phyloP scores from a whole-genome alignment of 2,888 invertebrate species.

The Endomychus coccineus region DNA sequence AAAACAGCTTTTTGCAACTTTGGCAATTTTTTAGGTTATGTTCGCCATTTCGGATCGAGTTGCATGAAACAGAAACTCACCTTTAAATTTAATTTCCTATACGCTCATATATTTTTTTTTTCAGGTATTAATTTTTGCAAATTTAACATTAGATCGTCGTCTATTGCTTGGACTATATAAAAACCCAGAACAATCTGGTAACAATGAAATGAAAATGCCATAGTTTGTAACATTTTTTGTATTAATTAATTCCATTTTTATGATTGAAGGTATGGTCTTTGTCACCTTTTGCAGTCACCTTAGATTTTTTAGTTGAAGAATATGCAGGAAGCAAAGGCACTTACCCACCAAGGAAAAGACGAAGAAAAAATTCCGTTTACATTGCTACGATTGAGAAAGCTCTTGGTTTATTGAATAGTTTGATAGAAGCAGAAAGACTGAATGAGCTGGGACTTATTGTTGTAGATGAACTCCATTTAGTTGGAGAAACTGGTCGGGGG shows the following conservation, averaged over 20 bases:
- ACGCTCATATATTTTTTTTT: too few species aligned
- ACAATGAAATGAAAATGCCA: too few species aligned
- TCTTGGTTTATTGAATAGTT: constrained; percentile 72
- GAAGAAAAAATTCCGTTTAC: constrained; percentile 70
- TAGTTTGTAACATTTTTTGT: too few species aligned
- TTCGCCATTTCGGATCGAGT: too few species aligned
- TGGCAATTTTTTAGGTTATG: too few species aligned
- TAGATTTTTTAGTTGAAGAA: constrained; percentile 89
- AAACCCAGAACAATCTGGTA: too few species aligned
- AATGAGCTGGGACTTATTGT: constrained; percentile 72
- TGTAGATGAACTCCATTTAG: constrained; percentile 88
- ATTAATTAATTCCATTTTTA: not conserved
- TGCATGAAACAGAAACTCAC: too few species aligned
- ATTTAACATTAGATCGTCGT: too few species aligned
- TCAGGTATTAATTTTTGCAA: too few species aligned
- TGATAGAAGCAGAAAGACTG: constrained; percentile 70
- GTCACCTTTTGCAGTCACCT: constrained; percentile 77
- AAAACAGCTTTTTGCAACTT: too few species aligned
- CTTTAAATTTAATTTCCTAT: too few species aligned
- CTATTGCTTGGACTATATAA: too few species aligned
- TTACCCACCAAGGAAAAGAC: constrained; percentile 70
- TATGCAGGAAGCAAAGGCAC: constrained; percentile 87
- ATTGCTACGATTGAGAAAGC: constrained; percentile 95
- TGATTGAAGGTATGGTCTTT: constrained; percentile 65
- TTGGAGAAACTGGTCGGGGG: constrained; percentile 83